These are phyloP conservation scores for Pardalotus punctatus DNA, from an alignment of 2,113 vertebrate species.

Conservation along the genomic window DNA sequence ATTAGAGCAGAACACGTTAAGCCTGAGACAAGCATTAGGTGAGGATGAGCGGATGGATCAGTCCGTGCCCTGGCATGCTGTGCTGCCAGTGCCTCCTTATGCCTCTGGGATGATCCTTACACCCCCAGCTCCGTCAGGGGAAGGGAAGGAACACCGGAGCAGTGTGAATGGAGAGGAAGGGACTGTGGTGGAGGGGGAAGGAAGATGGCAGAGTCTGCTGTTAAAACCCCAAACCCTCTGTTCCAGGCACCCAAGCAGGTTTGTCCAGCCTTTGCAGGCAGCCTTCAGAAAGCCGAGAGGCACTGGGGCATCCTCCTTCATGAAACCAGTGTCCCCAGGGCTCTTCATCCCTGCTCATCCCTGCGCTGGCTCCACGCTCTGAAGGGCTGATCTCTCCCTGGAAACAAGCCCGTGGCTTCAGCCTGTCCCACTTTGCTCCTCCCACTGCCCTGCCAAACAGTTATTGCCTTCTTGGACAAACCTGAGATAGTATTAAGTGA, in stretches of 20 bases:
- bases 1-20: neutral
- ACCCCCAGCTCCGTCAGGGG: rapidly evolving
- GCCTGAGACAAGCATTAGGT: neutral
- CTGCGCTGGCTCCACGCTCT: neutral
- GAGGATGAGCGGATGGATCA: neutral
- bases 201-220: neutral
- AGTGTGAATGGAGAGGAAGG: neutral
- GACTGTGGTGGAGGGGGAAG: neutral
- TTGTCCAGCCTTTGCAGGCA: neutral
- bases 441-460: neutral
- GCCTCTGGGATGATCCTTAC: neutral
- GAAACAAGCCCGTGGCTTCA: neutral
- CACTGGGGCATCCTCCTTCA: neutral
- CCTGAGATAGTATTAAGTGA: neutral
- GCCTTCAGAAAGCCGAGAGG: neutral
- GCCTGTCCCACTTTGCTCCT: neutral
- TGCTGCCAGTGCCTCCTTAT: neutral
- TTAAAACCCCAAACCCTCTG: neutral
- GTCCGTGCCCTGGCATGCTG: neutral
- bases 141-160: neutral
- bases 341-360: rapidly evolving
- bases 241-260: neutral
- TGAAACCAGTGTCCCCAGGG: neutral
- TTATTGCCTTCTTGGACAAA: neutral
- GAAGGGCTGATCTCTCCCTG: neutral